Evolutionary conservation across 2,888 invertebrate genomes (phyloP).

Genomic region (Stictocephala bisonia): DNA sequence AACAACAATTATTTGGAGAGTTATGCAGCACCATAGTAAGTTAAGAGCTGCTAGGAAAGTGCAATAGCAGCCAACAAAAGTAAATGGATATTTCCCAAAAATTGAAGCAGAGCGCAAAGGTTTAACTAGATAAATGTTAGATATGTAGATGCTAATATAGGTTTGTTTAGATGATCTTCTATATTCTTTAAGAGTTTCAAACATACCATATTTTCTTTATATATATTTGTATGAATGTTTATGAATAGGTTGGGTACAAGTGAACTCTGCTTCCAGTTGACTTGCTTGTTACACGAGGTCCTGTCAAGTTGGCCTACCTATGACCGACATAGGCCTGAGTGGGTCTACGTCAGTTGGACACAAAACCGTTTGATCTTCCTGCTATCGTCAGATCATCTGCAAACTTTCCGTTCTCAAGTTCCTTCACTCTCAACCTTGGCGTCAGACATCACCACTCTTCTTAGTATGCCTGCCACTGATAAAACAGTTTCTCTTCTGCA

Average conservation of each 20-base stretch:
- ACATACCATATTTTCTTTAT: no score
- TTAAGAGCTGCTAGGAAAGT: no score
- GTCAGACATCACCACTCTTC: background rate
- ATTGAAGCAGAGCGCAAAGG: no score
- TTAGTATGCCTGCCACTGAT: background rate
- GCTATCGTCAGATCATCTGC: background rate
- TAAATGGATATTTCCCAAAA: no score
- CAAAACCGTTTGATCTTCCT: background rate
- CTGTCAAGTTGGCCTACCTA: background rate
- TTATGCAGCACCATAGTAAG: no score
- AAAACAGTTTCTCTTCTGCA: background rate
- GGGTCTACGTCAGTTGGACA: constrained; percentile 7
- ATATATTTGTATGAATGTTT: no score
- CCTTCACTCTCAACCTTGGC: background rate
- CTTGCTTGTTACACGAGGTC: background rate
- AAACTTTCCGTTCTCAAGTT: background rate
- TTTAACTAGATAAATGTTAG: no score
- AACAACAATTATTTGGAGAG: no score
- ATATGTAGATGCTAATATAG: no score
- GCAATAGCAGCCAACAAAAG: no score
- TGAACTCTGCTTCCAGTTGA: background rate
- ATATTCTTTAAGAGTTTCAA: no score
- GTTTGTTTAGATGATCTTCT: no score
- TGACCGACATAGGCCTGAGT: constrained; percentile 2
- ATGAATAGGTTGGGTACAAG: background rate